Evolutionary conservation across 2,888 invertebrate species (phyloP), one percentile per base, ranked within the genome.

Genomic region (Iselma pallidipennis): DNA sequence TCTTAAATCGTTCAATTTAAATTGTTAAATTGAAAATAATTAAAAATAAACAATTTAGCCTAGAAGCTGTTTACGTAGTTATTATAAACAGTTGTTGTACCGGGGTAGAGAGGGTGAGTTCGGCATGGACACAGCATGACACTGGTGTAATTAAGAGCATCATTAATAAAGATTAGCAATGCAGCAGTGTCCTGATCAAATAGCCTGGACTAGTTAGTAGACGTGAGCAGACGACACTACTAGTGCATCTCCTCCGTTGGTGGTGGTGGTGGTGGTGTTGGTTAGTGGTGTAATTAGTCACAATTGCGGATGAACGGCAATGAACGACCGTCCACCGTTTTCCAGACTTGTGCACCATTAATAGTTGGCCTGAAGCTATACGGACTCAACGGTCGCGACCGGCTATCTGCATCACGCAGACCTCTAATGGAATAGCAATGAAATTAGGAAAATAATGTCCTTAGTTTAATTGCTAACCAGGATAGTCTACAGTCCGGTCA

Each of bases 361-460:
- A 77, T 76, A 71, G 74, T n/a, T 71, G 65, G 75, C 78, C 76
- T 69, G 71, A 63, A 72, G 63, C 69, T 62, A 62, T 65, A 66
- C 69, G 70, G 69, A 70, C 66, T 71, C 54, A 60, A 55, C 67
- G 58, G 54, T 51, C 69, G 70, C 71, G 72, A 72, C 72, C 74
- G 76, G 78, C 79, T 81, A 80, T 81, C 81, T 80, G 78, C 79
- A 80, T 78, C 79, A 79, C 80, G 80, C 80, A 78, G 78, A 78
- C 78, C 80, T 79, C 78, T 81, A 81, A 81, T 81, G 81, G 81
- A 81, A 81, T 81, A 79, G 81, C 81, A 81, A 81, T 81, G 81
- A 80, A 81, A 81, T 81, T 81, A 81, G 80, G 77, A 80, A 81
- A 81, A 81, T 81, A 81, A 81, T 81, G 80, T 81, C 79, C 80